A percentile compares a stretch with the other conserved stretches of the same genome.
Evolutionary conservation across 1,140 invertebrate genomes (phyloP).

Genomic region (Pseudomyrmex flavicornis): DNA sequence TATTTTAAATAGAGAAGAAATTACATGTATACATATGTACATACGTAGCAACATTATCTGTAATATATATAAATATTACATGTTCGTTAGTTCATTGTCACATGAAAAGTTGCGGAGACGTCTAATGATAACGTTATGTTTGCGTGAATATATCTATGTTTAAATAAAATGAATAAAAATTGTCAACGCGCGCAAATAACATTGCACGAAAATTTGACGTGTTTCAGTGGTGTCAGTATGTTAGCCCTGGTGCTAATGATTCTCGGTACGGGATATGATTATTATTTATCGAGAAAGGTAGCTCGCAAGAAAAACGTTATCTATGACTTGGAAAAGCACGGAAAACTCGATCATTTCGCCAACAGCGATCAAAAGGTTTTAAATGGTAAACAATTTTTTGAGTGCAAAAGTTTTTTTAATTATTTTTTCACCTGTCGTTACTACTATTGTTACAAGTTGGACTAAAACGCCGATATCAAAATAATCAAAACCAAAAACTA

Average conservation of each 20-base stretch:
- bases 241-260: conserved; percentile 87
- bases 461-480: background rate
- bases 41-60: too few species aligned
- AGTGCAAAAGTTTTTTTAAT: background rate
- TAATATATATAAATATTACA: background rate
- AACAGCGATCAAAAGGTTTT: conserved; percentile 77
- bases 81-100: too few species aligned
- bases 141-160: background rate
- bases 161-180: background rate
- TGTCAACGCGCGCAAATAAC: background rate
- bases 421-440: background rate
- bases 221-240: conserved; percentile 86
- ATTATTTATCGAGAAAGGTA: conserved; percentile 79
- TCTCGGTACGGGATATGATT: conserved; percentile 84
- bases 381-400: conserved; percentile 74
- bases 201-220: conserved; percentile 7
- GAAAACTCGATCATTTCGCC: conserved; percentile 79
- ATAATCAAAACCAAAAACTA: too few species aligned
- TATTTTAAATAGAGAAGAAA: conserved; percentile 3
- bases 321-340: conserved; percentile 82
- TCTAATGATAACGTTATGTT: too few species aligned
- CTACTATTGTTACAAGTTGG: too few species aligned
- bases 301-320: conserved; percentile 64
- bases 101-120: too few species aligned
- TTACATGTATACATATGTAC: background rate